A percentile compares a stretch with the other conserved stretches of the same genome.
Conservation (phyloP, 2,113 vertebrate genomes). For the Leptocoma aspasia region DNA sequence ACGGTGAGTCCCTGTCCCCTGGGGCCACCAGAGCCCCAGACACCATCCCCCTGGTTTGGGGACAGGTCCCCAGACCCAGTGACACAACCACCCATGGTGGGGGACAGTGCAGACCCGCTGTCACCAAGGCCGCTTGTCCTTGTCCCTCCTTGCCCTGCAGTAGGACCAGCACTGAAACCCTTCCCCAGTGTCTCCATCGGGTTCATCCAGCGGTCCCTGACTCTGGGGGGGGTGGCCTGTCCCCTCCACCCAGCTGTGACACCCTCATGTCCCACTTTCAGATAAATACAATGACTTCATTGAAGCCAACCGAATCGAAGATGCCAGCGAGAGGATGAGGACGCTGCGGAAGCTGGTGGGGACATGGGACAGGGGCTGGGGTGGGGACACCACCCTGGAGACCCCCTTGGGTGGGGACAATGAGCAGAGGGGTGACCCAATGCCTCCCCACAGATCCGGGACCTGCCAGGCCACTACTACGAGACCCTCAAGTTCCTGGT, state of each 20-base stretch:
- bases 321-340: slow-evolving; percentile 87
- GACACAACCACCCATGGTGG: too few relatives aligned
- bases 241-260: not conserved
- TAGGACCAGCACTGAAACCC: not conserved
- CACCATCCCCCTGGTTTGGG: fast-evolving
- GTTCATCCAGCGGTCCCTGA: fast-evolving
- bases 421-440: not conserved
- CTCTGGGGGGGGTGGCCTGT: not conserved
- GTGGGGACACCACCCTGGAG: not conserved
- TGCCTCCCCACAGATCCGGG: slow-evolving; percentile 80
- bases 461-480: slow-evolving; percentile 91
- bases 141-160: not conserved
- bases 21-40: not conserved
- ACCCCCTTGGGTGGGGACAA: not conserved
- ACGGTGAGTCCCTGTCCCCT: slow-evolving; percentile 75
- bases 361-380: not conserved
- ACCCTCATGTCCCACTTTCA: not conserved
- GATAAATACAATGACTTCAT: slow-evolving; percentile 98
- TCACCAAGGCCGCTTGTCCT: not conserved
- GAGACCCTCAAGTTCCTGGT: slow-evolving; percentile 95
- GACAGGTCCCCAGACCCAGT: not conserved
- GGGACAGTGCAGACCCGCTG: not conserved
- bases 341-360: slow-evolving; percentile 91
- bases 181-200: fast-evolving
- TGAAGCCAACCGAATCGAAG: slow-evolving; percentile 91